Evolutionary conservation across 2,888 invertebrate species (phyloP).

Genomic region (Epirrhoe alternata): DNA sequence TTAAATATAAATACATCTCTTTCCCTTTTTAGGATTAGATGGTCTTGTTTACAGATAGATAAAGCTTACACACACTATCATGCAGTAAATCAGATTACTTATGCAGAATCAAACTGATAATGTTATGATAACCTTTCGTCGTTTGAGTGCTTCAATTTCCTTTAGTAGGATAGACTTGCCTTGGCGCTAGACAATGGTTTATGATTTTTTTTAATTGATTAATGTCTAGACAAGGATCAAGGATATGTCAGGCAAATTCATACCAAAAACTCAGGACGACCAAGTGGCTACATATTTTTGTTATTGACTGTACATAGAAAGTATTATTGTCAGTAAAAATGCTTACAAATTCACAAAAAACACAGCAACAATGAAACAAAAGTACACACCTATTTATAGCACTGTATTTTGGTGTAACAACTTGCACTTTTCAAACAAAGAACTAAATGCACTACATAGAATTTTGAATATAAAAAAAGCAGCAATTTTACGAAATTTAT

Average conservation of each 20-base stretch:
- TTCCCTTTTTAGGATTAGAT: neutral
- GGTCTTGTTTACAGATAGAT: slow-evolving; percentile 10
- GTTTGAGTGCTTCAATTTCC: neutral
- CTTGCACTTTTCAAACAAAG: slow-evolving; percentile 81
- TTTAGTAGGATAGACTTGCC: neutral
- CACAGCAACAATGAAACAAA: slow-evolving; percentile 54
- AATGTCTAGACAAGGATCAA: neutral
- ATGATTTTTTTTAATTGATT: neutral
- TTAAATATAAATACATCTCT: neutral
- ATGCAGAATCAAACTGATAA: slow-evolving; percentile 27
- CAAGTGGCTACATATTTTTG: neutral
- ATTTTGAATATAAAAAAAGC: slow-evolving; percentile 10
- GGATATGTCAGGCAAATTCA: neutral
- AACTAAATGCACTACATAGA: slow-evolving; percentile 36
- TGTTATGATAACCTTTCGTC: slow-evolving; percentile 7
- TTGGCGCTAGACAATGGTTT: neutral
- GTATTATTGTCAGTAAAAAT: neutral
- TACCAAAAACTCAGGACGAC: neutral
- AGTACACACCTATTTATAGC: slow-evolving; percentile 71
- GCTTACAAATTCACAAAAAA: slow-evolving; percentile 20
- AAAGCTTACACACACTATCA: slow-evolving; percentile 21
- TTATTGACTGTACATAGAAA: neutral
- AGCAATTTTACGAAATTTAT: slow-evolving; percentile 20
- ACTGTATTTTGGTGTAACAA: slow-evolving; percentile 58
- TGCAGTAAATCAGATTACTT: slow-evolving; percentile 18